phyloP scores from a whole-genome alignment of 2,113 vertebrate genomes.

The Gnathonemus echidnorhynchus region DNA sequence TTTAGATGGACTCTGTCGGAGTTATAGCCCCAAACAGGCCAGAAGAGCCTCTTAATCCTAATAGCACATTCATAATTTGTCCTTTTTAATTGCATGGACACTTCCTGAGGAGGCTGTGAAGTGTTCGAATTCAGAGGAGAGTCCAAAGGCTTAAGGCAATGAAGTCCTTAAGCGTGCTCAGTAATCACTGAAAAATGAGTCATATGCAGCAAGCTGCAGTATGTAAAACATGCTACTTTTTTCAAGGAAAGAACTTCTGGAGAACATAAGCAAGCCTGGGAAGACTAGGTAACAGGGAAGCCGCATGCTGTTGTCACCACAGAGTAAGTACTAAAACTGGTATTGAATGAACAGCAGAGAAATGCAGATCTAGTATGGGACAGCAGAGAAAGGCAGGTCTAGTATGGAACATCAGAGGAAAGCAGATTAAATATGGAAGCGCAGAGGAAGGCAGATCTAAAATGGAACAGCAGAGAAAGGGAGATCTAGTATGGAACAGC shows the following conservation, averaged over 20 bases:
- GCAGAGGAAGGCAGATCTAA: not conserved
- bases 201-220: not conserved
- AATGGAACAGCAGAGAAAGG: not conserved
- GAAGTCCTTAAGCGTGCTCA: not conserved
- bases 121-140: not conserved
- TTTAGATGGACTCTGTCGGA: not conserved
- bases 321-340: not conserved
- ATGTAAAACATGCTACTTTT: not conserved
- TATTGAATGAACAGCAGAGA: not conserved
- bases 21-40: not conserved
- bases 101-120: not conserved
- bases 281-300: not conserved
- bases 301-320: not conserved
- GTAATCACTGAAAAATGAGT: not conserved
- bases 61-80: constrained; percentile 13
- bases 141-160: not conserved
- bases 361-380: not conserved
- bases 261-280: not conserved
- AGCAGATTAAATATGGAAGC: too few relatives aligned
- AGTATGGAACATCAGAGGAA: not conserved
- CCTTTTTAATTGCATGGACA: not conserved
- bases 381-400: not conserved
- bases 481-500: not conserved
- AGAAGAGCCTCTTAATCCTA: constrained; percentile 12
- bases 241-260: not conserved